Percentiles rank a stretch among this genome's conserved stretches.
phyloP scores from a whole-genome alignment of 2,113 vertebrate genomes.

The Coracopsis vasa region DNA sequence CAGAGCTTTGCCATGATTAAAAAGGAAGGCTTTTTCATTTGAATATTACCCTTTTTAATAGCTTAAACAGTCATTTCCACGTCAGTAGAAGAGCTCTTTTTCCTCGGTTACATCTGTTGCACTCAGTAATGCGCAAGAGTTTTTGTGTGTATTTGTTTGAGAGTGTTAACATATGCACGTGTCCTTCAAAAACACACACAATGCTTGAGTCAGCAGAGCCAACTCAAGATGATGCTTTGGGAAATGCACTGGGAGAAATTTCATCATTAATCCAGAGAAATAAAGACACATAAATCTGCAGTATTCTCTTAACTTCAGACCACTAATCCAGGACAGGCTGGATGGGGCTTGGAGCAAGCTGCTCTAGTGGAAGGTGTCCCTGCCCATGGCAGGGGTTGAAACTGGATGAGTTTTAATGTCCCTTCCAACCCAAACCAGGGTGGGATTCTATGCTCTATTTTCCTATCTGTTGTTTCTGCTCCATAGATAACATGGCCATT shows the following conservation, averaged over 20 bases:
- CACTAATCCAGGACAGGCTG: neutral
- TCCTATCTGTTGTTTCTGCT: conserved; percentile 41
- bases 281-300: neutral
- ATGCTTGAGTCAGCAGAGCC: neutral
- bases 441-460: conserved; percentile 51
- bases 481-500: neutral
- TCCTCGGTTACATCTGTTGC: neutral
- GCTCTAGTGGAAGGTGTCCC: neutral
- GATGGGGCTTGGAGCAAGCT: neutral
- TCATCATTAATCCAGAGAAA: neutral
- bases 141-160: neutral
- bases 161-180: rapidly evolving
- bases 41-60: conserved; percentile 22
- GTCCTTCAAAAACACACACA: neutral
- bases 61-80: conserved; percentile 39
- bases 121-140: neutral
- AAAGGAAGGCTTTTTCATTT: neutral
- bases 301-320: neutral
- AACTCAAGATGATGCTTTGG: neutral
- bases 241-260: neutral
- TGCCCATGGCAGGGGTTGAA: neutral
- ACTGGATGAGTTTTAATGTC: neutral
- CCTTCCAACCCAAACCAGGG: neutral
- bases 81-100: neutral
- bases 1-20: neutral